Conservation (phyloP, 2,797 vertebrate genomes). For the Linurgus olivaceus region DNA sequence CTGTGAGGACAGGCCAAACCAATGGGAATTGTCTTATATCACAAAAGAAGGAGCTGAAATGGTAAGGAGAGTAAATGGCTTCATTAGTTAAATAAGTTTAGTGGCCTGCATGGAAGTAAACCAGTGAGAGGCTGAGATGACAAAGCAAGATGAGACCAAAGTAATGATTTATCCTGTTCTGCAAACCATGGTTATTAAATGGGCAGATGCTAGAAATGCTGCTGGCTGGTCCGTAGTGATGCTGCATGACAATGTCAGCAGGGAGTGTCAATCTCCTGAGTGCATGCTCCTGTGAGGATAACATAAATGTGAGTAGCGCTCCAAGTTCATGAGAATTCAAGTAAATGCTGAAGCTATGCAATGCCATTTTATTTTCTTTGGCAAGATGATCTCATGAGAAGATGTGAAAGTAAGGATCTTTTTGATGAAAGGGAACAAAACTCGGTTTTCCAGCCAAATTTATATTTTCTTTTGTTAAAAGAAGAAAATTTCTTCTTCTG, state of each 20-base stretch:
- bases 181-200: neutral
- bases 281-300: neutral
- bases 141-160: neutral
- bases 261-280: neutral
- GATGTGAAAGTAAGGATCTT: neutral
- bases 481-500: neutral
- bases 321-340: neutral
- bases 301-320: neutral
- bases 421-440: neutral
- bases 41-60: neutral
- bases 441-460: neutral
- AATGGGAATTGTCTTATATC: neutral
- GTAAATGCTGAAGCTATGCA: neutral
- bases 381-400: neutral
- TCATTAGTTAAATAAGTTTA: neutral
- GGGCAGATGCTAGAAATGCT: neutral
- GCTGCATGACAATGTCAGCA: rapidly evolving
- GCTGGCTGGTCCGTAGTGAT: neutral
- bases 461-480: neutral
- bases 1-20: neutral
- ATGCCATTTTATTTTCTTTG: neutral
- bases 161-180: neutral
- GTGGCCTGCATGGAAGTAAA: neutral
- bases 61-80: neutral
- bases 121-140: rapidly evolving